phyloP scores from a whole-genome alignment of 1,140 invertebrate species.

The Ceratina japonica region DNA sequence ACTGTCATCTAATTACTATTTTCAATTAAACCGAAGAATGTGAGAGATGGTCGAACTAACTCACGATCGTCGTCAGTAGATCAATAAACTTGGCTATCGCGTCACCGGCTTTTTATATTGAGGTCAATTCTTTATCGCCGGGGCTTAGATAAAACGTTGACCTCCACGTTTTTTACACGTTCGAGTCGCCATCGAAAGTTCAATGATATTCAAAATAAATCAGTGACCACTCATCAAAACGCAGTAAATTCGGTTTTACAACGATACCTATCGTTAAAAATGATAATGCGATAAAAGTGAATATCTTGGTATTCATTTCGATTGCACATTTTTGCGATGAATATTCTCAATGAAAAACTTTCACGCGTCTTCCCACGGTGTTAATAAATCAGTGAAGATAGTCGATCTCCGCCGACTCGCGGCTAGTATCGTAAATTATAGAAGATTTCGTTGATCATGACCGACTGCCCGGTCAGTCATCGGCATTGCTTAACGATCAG shows the following conservation, averaged over 20 bases:
- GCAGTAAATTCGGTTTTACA: too few relatives aligned
- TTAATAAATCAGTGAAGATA: not conserved
- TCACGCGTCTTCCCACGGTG: not conserved
- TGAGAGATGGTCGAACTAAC: not conserved
- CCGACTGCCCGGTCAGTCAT: not conserved
- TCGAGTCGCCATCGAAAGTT: not conserved
- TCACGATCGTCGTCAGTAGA: not conserved
- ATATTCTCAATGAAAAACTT: not conserved
- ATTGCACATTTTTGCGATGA: not conserved
- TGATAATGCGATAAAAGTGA: too few relatives aligned
- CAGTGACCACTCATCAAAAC: too few relatives aligned
- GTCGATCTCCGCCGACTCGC: not conserved
- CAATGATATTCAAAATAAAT: not conserved
- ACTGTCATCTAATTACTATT: not conserved
- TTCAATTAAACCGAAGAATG: not conserved
- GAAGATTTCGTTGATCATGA: slow-evolving; percentile 6
- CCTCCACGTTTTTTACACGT: not conserved
- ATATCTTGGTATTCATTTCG: too few relatives aligned
- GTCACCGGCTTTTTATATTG: too few relatives aligned
- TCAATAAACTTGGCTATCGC: not conserved
- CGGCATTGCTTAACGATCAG: slow-evolving; percentile 22
- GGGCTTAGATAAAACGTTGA: slow-evolving; percentile 2
- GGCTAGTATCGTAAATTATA: not conserved
- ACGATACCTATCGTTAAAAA: too few relatives aligned
- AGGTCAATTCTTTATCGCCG: not conserved